Evolutionary conservation across 1,140 invertebrate species (phyloP), one percentile per base, ranked within the genome.

Genomic region (Aleiodes sp.): DNA sequence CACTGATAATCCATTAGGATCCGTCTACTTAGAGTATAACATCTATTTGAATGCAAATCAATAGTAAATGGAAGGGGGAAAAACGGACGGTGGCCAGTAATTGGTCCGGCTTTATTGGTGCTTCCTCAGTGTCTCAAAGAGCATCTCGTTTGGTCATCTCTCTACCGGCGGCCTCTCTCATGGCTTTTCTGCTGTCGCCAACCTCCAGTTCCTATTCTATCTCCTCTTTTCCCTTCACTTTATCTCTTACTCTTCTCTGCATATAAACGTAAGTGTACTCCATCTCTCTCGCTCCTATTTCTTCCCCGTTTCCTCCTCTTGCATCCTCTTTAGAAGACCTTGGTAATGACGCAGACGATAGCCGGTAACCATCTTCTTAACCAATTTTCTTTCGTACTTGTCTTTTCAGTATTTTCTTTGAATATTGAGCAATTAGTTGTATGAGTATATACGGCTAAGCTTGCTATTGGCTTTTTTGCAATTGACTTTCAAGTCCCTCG

Each of bases 11-110:
- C 84, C 84, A 86, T 86, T 86, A 86, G 83, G 84, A 86, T 85
- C 82, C 81, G 82, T 83, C 82, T 85, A 86, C 84, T 86, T 84
- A 85, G 83, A 84, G 83, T 84, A 84, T 85, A 86, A 85, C 83
- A 83, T 86, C 83, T 85, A 86, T 85, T 86, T 85, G 84, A 85
- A 86, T 85, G 84, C 84, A 86, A 86, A 86, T 85, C 84, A 84
- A 85, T 86, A 84, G 82, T 81, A 80, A 82, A 85, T 80, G 82
- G 83, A 84, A 80, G 82, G 59, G 81, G 81, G 41, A 43, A 46
- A 52, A 81, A 84, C 81, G 82, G 83, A 82, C 79, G 82, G 77
- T 78, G 79, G 78, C 71, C 80, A 80, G 82, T 85, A 86, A 86
- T 86, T 86, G 84, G 82, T 86, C 82, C 80, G 76, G 80, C 84